These are phyloP conservation scores for Rhinoptilus africanus DNA, from an alignment of 2,113 vertebrate genomes.

Conservation along the genomic window DNA sequence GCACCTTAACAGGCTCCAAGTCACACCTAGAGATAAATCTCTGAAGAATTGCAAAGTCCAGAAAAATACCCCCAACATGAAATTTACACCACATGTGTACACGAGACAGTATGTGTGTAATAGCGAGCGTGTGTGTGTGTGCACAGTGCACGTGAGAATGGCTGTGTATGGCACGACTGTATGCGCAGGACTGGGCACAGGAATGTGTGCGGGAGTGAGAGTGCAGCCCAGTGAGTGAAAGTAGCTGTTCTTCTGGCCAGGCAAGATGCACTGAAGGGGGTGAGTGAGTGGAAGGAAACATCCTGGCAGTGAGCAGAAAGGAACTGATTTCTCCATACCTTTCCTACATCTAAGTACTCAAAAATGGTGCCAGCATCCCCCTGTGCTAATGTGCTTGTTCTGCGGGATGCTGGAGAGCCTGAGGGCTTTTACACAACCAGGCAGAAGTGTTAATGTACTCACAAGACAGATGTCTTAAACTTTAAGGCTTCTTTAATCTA, in stretches of 20 bases:
- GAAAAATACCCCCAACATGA: rapidly evolving
- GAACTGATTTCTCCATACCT: neutral
- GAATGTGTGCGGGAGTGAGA: neutral
- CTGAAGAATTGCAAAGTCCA: neutral
- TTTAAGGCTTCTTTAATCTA: neutral
- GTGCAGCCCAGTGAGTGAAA: neutral
- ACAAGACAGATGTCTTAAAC: neutral
- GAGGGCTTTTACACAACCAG: neutral
- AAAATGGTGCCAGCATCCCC: neutral
- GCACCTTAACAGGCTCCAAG: neutral
- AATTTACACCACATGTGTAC: neutral
- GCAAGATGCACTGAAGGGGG: neutral
- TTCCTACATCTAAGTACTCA: neutral
- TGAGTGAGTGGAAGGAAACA: neutral
- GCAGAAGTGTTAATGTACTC: neutral
- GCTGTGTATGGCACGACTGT: neutral
- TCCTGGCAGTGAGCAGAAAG: neutral
- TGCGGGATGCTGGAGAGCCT: neutral
- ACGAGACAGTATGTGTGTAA: neutral
- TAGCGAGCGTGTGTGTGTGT: rapidly evolving
- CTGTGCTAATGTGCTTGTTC: neutral
- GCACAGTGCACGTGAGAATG: rapidly evolving
- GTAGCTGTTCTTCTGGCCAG: neutral
- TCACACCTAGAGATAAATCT: neutral
- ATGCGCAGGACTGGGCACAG: too few relatives aligned